These are phyloP conservation scores for Dermatemys mawii DNA, from an alignment of 2,113 vertebrate species.

Conservation along the genomic window DNA sequence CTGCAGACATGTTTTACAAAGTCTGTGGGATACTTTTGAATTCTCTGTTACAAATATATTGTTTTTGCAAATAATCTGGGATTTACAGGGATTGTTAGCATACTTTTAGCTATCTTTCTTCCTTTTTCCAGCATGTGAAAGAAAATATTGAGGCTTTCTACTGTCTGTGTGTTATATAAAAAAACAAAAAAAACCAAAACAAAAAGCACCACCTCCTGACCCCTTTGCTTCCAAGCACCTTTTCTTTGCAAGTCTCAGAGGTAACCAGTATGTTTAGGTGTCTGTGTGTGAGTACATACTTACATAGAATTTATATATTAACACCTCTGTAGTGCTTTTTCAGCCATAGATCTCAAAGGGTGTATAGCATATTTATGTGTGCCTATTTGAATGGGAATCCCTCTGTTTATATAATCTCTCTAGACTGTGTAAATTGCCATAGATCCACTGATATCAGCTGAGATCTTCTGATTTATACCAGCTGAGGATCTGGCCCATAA, in stretches of 20 bases:
- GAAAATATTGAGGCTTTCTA: background rate
- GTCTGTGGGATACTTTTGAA: background rate
- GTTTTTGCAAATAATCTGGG: background rate
- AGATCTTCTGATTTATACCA: background rate
- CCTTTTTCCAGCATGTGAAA: background rate
- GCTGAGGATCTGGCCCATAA: background rate
- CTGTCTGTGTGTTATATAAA: background rate
- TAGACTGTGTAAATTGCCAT: background rate
- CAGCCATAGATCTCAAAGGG: background rate
- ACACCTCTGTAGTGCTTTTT: background rate
- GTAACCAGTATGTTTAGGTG: background rate
- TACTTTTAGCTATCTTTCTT: background rate
- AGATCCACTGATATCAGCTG: background rate
- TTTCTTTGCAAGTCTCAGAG: background rate
- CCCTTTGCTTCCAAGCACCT: background rate
- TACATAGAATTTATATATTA: background rate
- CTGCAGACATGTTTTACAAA: background rate
- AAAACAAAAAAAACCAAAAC: background rate
- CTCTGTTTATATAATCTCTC: background rate
- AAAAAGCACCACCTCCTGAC: too few relatives aligned
- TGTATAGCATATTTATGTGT: background rate
- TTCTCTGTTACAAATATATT: background rate
- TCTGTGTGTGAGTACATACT: background rate
- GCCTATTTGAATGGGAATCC: background rate
- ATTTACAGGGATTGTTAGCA: background rate